Conservation (phyloP, 2,113 vertebrate species). For the Psophia crepitans region DNA sequence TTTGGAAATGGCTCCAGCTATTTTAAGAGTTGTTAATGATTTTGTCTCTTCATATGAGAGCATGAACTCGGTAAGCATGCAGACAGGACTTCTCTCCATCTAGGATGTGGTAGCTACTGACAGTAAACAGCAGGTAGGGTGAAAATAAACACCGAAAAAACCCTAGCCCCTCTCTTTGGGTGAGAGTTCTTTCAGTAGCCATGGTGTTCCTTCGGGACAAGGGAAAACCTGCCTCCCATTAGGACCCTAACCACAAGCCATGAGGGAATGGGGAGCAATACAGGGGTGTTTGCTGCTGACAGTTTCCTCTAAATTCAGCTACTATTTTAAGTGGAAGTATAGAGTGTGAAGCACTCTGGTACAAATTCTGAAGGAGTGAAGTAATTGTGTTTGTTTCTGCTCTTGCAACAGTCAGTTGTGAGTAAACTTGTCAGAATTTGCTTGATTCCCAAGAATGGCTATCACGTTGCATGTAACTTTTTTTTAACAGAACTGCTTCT, state of each 20-base stretch:
- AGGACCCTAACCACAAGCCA: background rate
- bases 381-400: background rate
- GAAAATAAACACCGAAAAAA: background rate
- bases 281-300: background rate
- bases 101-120: background rate
- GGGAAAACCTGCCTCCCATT: background rate
- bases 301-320: background rate
- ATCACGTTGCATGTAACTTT: background rate
- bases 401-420: background rate
- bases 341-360: background rate
- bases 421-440: background rate
- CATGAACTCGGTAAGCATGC: background rate
- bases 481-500: background rate
- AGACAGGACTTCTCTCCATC: background rate
- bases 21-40: background rate
- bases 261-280: background rate
- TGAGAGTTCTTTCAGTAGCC: background rate
- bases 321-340: background rate
- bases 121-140: background rate
- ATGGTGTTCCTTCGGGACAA: background rate
- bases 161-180: background rate
- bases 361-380: background rate
- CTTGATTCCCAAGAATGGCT: background rate
- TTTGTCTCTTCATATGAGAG: background rate
- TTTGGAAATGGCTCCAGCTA: background rate